Base-by-base conservation (phyloP, 2,888 invertebrate genomes). In the Drosophila borealis region DNA sequence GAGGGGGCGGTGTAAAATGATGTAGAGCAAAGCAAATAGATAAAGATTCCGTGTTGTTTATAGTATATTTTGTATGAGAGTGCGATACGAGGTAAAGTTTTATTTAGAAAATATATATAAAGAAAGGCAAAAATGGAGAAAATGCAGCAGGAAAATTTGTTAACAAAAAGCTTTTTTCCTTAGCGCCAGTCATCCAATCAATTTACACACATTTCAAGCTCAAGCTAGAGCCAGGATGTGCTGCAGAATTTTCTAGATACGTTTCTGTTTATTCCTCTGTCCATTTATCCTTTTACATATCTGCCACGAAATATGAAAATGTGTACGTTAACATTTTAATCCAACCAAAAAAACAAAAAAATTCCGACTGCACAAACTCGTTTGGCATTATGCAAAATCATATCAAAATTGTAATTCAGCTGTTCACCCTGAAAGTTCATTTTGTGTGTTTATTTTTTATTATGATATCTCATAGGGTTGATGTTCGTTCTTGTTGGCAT, bases 361-460 rank as follows among this genome's bases (percentile, higher is more conserved):
- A 6, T 4, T 21, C 48, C 60, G 74, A 50, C 44, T 50, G 29
- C 50, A 60, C 51, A 51, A 49, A 51, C 54, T 62, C 48, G 37
- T 37, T 25, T 51, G 29, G 48, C 62, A 84, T 81, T 79, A 79
- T 79, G 71, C 60, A 60, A 71, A 82, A 80, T 74, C 61, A 67
- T 56, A 57, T 70, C n/a, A 21, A 61, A 60, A 60, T 42, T 55
- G 34, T 34, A 37, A 29, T 54, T 54, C 2, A 9, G 11, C 29
- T 17, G 13, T 21, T 45, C 33, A 25, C 21, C 13, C 34, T 34
- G 25, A 29, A 39, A 19, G 36, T 13, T 17, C 13, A 3, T 29
- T 51, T 17, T 10, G 21, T 39, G 10, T 37, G 29, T 48, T 37
- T 37, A 21, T 41, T 21, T 45, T 54, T 33, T 63, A 34, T 41